A percentile compares a stretch with the other conserved stretches of the same genome.
Evolutionary conservation across 1,140 invertebrate species (phyloP).

Genomic region (Neoseiulus cucumeris): DNA sequence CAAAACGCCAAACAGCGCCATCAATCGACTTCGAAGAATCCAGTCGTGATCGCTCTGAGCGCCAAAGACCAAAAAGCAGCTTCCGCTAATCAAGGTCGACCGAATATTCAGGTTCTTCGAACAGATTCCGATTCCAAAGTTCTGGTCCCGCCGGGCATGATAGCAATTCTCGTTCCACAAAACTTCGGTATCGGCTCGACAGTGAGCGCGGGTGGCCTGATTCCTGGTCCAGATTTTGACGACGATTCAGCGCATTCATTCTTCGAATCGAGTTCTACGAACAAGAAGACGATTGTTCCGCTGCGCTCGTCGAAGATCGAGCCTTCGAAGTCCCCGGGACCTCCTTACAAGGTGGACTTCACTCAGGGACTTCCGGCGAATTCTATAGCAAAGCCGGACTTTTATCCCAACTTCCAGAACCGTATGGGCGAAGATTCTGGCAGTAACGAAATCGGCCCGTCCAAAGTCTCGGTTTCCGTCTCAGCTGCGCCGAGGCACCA

Average conservation of each 20-base stretch:
- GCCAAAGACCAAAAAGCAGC: neutral
- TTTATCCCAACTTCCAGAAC: neutral
- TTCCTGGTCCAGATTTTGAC: neutral
- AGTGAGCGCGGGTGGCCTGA: neutral
- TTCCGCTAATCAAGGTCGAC: neutral
- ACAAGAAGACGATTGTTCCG: neutral
- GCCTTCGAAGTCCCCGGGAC: neutral
- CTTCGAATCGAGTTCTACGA: neutral
- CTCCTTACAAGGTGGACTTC: slow-evolving; percentile 6
- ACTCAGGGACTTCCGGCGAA: neutral
- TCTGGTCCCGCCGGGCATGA: neutral
- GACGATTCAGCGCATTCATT: neutral
- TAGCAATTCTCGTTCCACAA: neutral
- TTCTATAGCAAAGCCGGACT: neutral
- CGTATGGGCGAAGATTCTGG: neutral
- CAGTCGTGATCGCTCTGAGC: neutral
- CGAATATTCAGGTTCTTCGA: neutral
- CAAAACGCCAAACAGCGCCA: neutral
- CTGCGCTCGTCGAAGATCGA: neutral
- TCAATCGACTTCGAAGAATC: neutral
- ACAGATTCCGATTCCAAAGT: neutral
- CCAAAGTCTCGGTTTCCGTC: too few relatives aligned
- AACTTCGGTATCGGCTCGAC: neutral
- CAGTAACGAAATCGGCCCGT: too few relatives aligned
- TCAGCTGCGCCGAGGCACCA: too few relatives aligned